Evolutionary conservation across 1,140 invertebrate genomes (phyloP), one percentile per base, ranked within the genome.

Genomic region (Drosophila sturtevanti): DNA sequence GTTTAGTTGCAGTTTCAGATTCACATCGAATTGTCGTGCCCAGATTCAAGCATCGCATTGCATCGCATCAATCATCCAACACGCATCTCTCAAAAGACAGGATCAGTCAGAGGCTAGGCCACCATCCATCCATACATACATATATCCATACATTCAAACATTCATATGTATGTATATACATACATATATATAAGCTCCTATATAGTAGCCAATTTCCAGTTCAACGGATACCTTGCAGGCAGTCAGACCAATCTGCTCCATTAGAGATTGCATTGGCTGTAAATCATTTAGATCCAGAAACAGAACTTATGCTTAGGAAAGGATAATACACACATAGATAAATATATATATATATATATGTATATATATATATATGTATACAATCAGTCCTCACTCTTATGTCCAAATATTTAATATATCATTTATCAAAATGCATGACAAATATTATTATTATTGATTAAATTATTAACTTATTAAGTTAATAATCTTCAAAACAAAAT

Each of bases 1-100:
- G 82, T 86, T 87, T 87, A 87, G 84, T 89, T 87, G 82, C 82
- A 89, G 75, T 77, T 87, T 79, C 79, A 48, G 79, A 87, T 79
- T 82, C 82, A 79, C 79, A 77, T 89, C 72, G 72, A 81, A 86
- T 89, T 74, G 82, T 72, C 68, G 82, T 89, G 79, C 68, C 84
- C 82, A 82, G 70, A 21, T 48, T 48, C 44, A 48, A 21, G 54
- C 54, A 34, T 56, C 54, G 54, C 54, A 34, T 34, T 56, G 82
- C 75, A 87, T 76, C 84, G 76, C 82, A 87, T 87, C 82, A 87
- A 87, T 87, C 82, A 87, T 87, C 61, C 82, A 89, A 79, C 82
- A 87, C 82, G 82, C 82, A 87, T 72, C 41, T 38, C 66, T 61
- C 37, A 81, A 55, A 73, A 65, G 37, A 38, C 37, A 69, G 62